Evolutionary conservation across 2,797 vertebrate genomes (phyloP), one percentile per base, ranked within the genome.

Genomic region (Margarornis squamiger): DNA sequence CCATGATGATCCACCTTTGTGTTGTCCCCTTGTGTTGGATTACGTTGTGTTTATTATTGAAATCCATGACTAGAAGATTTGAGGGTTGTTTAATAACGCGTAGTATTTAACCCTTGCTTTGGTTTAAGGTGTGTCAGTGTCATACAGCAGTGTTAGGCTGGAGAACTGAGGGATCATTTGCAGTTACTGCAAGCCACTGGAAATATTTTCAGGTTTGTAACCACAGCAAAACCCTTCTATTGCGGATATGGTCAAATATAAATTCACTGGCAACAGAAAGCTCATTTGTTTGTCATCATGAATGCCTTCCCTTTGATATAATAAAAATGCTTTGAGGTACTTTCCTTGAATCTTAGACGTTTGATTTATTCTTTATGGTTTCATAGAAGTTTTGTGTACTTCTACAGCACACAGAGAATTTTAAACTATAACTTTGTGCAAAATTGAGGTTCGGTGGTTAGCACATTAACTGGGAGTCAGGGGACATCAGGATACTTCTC

Each of bases 221-320:
- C 54, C 46, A 85, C 75, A 74, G n/a, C n/a, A 76, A 82, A 96
- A 43, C 2, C 13, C n/a, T 88, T 90, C 67, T 79, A 27, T 94
- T 97, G 97, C 66, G 92, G 58, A 66, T 73, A 76, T 16, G 29
- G 41, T 88, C 61, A 92, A 95, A 93, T 88, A 88, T 49, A 86
- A 81, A 91, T 86, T 87, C 55, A 76, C 18, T 58, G 38, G 46
- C 57, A 86, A 77, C 59, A 79, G 58, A 82, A 86, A 75, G 9
- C 39, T 86, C 13, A 20, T 51, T 92, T 80, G 27, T 70, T 78
- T 68, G 88, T 81, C 63, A 86, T 46, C 32, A 68, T 45, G 66
- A 94, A n/a, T 58, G 6, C 75, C 66, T 80, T 32, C 29, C 12
- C 45, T 34, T 43, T 68, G 65, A 94, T 45, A 84, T 46, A 86